Base-by-base conservation (phyloP, 64 coral and sea anemone species). In the Pachyseris speciosa region DNA sequence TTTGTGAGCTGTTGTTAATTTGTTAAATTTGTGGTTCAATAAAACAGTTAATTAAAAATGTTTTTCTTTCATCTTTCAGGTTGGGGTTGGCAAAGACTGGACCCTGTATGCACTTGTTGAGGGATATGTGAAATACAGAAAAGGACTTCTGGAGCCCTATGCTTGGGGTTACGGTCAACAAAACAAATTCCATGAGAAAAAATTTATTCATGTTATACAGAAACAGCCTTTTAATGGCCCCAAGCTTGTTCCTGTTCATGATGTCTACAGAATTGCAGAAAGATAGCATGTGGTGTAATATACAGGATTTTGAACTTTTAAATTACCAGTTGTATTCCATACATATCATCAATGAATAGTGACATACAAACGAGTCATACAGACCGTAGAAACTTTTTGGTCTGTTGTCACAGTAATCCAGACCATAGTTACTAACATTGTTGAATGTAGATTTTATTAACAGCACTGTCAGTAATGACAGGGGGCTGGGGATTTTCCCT, bases 31-130 rank as follows among this genome's bases (percentile, higher is more conserved):
- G n/a, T n/a, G n/a, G n/a, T n/a, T n/a, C n/a, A n/a, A n/a, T n/a
- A n/a, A n/a, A n/a, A n/a, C 4, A 64, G 20, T 64, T 33, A 2
- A 19, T 7, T 77, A 11, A n/a, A 26, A 57, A 70, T 31, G 29
- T 33, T 29, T 4, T 31, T 80, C 5, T 45, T 78, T 45, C 11
- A 72, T 24, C n/a, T 73, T 74, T 30, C 53, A 99, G 97, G 97
- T 99, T 86, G 94, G 97, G n/a, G 78, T 99, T 89, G 97, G 97
- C 15, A 79, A 83, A 37, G 97, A 99, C 39, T 91, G 92, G 69
- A 99, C 93, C 48, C 40, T 99, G 19, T 99, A 86, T 90, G 90
- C 97, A 48, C 32, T 99, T 34, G 92, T 74, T 12, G 93, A 99
- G 80, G 97, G 97, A 59, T 73, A 84, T 36, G 97, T 99, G 30